Evolutionary conservation across 2,113 vertebrate genomes (phyloP).

Genomic region (Clupea harengus): DNA sequence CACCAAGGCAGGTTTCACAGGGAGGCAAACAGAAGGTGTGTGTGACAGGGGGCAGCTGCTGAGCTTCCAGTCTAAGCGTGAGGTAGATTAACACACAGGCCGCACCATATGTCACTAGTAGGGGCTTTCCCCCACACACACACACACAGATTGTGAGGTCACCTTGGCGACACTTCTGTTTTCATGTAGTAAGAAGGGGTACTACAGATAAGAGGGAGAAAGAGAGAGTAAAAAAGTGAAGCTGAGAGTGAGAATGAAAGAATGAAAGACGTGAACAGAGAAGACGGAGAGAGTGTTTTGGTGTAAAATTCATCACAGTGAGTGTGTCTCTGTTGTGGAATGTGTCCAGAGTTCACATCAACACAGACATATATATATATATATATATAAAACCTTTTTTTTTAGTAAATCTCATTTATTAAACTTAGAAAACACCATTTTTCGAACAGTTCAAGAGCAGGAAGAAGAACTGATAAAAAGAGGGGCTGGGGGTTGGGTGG

Average conservation of each 20-base stretch:
- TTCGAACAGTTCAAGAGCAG: conserved; percentile 75
- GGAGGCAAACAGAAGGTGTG: not conserved
- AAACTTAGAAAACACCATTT: conserved; percentile 82
- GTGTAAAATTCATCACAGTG: no score
- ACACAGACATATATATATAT: not conserved
- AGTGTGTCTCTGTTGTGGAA: not conserved
- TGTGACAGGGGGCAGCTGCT: not conserved
- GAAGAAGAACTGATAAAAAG: conserved; percentile 63
- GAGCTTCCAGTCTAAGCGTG: not conserved
- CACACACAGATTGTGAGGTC: not conserved
- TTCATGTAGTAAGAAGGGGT: not conserved
- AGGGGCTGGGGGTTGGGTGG: conserved; percentile 38
- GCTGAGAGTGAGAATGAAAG: not conserved
- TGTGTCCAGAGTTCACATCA: not conserved
- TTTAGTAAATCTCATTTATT: conserved; percentile 78
- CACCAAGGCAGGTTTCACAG: not conserved
- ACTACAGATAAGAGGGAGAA: not conserved
- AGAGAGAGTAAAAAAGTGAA: not conserved
- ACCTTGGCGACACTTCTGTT: not conserved
- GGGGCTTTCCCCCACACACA: not conserved
- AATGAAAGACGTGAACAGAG: no score
- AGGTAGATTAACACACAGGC: not conserved
- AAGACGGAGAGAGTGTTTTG: no score
- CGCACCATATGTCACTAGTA: not conserved
- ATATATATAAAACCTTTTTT: no score